A percentile compares a stretch with the other conserved stretches of the same genome.
Evolutionary conservation across 2,888 invertebrate species (phyloP).

Genomic region (Archips xylosteana): DNA sequence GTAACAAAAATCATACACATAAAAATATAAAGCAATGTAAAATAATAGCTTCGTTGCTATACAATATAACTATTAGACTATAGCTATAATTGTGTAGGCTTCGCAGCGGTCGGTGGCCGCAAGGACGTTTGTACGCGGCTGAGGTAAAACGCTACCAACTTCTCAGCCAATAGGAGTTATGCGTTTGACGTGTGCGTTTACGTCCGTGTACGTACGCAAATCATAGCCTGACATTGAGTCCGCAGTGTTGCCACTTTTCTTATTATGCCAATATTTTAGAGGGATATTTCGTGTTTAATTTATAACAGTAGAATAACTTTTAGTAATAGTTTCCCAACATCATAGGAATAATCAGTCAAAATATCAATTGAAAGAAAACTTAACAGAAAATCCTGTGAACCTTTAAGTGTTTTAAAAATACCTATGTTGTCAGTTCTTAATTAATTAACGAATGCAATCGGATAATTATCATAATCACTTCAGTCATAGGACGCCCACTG

Average conservation of each 20-base stretch:
- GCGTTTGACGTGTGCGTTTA: slow-evolving; percentile 50
- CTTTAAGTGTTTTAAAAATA: no score
- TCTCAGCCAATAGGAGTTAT: slow-evolving; percentile 61
- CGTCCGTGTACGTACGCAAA: slow-evolving; percentile 48
- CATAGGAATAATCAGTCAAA: no score
- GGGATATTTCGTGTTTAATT: not conserved
- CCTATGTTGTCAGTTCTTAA: no score
- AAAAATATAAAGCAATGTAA: not conserved
- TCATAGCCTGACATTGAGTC: slow-evolving; percentile 56
- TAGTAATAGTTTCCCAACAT: no score
- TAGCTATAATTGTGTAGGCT: slow-evolving; percentile 50
- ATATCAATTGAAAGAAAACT: no score
- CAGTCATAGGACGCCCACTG: no score
- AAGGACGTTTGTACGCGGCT: slow-evolving; percentile 85
- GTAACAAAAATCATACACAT: slow-evolving; percentile 7
- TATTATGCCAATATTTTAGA: slow-evolving; percentile 2
- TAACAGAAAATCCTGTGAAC: no score
- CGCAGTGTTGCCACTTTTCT: slow-evolving; percentile 55
- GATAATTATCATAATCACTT: no score
- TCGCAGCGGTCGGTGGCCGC: slow-evolving; percentile 77
- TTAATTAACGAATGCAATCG: no score
- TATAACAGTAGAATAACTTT: no score
- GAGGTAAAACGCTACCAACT: slow-evolving; percentile 64
- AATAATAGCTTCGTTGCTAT: no score
- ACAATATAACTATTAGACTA: not conserved